Conservation (phyloP, 2,888 invertebrate genomes). For the Ypsolopha sequella region DNA sequence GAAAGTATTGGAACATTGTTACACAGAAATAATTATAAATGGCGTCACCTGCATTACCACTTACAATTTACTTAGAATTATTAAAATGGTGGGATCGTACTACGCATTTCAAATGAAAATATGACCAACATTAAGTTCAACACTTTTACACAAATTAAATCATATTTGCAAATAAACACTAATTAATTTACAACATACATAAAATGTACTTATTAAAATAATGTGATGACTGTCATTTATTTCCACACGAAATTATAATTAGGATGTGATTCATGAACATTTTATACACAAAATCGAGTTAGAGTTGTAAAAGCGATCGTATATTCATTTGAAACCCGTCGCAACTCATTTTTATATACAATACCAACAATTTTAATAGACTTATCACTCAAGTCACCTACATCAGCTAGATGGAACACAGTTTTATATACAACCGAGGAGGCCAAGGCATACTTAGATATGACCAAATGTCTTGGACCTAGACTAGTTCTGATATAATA, state of each 20-base stretch:
- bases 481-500: neutral
- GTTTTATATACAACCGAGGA: conserved; percentile 19
- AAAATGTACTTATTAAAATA: too few species aligned
- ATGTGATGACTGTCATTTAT: too few species aligned
- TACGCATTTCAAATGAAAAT: conserved; percentile 5
- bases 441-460: neutral
- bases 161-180: too few species aligned
- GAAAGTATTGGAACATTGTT: conserved; percentile 1
- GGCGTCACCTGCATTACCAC: conserved; percentile 11
- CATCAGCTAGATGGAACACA: conserved; percentile 31
- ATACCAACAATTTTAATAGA: conserved; percentile 62
- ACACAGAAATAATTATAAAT: conserved; percentile 3
- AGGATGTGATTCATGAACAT: too few species aligned
- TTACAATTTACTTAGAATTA: conserved; percentile 45
- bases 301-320: neutral
- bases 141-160: neutral
- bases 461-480: neutral
- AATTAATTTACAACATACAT: too few species aligned
- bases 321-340: conserved; percentile 16
- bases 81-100: conserved; percentile 68
- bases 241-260: too few species aligned
- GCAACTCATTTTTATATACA: conserved; percentile 64
- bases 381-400: conserved; percentile 65
- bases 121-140: neutral
- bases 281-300: too few species aligned